Conservation (phyloP, 2,113 vertebrate genomes). For the Istiophorus platypterus region DNA sequence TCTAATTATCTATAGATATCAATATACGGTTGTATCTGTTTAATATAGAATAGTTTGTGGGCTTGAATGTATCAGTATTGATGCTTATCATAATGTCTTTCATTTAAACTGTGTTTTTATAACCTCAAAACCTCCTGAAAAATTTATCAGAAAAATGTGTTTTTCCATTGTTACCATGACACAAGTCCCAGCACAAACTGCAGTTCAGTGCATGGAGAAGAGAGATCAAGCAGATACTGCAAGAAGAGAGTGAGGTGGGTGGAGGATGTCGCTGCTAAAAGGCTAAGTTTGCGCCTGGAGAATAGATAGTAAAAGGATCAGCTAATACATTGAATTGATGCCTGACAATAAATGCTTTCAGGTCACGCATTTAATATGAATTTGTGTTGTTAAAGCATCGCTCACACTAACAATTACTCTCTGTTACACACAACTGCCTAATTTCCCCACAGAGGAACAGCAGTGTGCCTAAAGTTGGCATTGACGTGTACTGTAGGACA, state of each 20-base stretch:
- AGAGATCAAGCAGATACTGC: constrained; percentile 26
- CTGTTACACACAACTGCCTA: constrained; percentile 23
- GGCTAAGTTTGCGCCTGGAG: background rate
- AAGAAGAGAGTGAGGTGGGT: constrained; percentile 39
- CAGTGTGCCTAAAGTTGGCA: constrained; percentile 45
- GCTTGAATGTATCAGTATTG: constrained; percentile 10
- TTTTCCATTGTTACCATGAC: constrained; percentile 75
- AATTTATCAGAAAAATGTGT: constrained; percentile 54
- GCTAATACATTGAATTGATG: background rate
- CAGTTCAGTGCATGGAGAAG: constrained; percentile 53
- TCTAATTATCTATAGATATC: constrained; percentile 11
- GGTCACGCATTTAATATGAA: constrained; percentile 18
- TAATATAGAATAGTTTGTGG: background rate
- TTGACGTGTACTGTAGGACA: constrained; percentile 43
- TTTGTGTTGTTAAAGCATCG: constrained; percentile 28
- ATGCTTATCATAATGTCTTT: constrained; percentile 36
- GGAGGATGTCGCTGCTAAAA: constrained; percentile 35
- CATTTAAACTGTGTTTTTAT: constrained; percentile 57
- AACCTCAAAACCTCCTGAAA: constrained; percentile 8
- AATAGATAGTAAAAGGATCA: constrained; percentile 13
- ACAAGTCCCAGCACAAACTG: constrained; percentile 62
- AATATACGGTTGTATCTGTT: background rate
- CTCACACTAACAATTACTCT: constrained; percentile 28
- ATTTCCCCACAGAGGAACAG: constrained; percentile 47
- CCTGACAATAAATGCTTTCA: constrained; percentile 11